Evolutionary conservation across 2,113 vertebrate species (phyloP).

Genomic region (Ptychochromis oligacanthus): DNA sequence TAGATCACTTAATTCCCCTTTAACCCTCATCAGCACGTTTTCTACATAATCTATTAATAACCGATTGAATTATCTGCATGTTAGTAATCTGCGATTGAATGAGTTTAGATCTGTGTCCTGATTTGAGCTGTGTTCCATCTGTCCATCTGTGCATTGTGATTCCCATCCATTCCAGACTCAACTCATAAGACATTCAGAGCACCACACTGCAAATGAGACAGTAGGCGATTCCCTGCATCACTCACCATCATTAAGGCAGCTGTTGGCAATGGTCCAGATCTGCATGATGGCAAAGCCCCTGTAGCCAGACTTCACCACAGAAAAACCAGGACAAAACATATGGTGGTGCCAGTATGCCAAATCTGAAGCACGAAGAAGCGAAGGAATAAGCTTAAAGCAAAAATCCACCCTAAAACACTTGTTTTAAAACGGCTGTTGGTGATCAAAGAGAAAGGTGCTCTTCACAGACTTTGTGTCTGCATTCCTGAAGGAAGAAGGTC

Average conservation of each 20-base stretch:
- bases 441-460: not conserved
- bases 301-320: slow-evolving; percentile 57
- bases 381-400: slow-evolving; percentile 38
- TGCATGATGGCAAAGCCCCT: slow-evolving; percentile 63
- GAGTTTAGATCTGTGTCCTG: slow-evolving; percentile 34
- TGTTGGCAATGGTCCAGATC: slow-evolving; percentile 51
- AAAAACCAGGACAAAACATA: slow-evolving; percentile 49
- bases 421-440: not conserved
- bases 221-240: slow-evolving; percentile 48
- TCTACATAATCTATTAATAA: slow-evolving; percentile 23
- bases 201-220: slow-evolving; percentile 35
- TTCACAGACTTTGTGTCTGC: not conserved
- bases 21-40: slow-evolving; percentile 37
- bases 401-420: slow-evolving; percentile 19
- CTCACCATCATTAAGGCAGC: slow-evolving; percentile 21
- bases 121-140: slow-evolving; percentile 52
- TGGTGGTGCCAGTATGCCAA: slow-evolving; percentile 42
- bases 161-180: slow-evolving; percentile 30
- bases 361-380: slow-evolving; percentile 27
- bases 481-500: not conserved
- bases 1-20: slow-evolving; percentile 28
- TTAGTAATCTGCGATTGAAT: slow-evolving; percentile 35
- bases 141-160: slow-evolving; percentile 45
- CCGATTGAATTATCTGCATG: slow-evolving; percentile 32
- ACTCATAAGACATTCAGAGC: slow-evolving; percentile 49